Percentiles rank a stretch among this genome's conserved stretches.
These are phyloP conservation scores for Drosophila meridionalis DNA, from an alignment of 2,888 invertebrate genomes.

Conservation along the genomic window DNA sequence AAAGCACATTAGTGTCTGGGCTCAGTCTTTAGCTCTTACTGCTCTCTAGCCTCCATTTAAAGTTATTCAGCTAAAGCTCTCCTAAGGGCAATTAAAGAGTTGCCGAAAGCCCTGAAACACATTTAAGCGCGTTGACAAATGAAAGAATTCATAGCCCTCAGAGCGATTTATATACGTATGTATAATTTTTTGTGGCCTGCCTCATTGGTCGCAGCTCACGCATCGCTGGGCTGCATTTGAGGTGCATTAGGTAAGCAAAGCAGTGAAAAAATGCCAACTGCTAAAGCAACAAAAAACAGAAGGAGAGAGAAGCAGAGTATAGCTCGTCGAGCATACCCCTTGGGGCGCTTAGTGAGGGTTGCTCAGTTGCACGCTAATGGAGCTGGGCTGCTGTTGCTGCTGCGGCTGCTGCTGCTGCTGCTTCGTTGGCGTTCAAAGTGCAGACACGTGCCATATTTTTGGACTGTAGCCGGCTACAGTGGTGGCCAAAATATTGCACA, in stretches of 20 bases:
- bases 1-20: not conserved
- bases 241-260: conserved; percentile 70
- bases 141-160: conserved; percentile 15
- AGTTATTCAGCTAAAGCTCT: not conserved
- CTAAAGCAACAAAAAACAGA: conserved; percentile 22
- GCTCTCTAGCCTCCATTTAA: not conserved
- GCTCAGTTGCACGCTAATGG: conserved; percentile 60
- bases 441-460: conserved; percentile 75
- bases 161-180: not conserved
- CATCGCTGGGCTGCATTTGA: conserved; percentile 68
- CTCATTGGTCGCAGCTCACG: conserved; percentile 58
- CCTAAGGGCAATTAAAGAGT: not conserved
- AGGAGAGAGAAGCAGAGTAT: not conserved
- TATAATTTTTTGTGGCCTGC: conserved; percentile 3
- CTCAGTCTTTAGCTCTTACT: not conserved
- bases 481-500: conserved; percentile 56
- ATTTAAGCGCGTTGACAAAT: conserved; percentile 33
- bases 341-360: conserved; percentile 32
- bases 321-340: not conserved
- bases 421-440: conserved; percentile 76
- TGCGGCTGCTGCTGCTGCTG: conserved; percentile 56
- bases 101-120: not conserved
- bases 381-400: conserved; percentile 66
- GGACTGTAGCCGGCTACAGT: conserved; percentile 45
- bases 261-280: conserved; percentile 5